Evolutionary conservation across 1,140 invertebrate species (phyloP), one percentile per base, ranked within the genome.

Genomic region (Apis laboriosa): DNA sequence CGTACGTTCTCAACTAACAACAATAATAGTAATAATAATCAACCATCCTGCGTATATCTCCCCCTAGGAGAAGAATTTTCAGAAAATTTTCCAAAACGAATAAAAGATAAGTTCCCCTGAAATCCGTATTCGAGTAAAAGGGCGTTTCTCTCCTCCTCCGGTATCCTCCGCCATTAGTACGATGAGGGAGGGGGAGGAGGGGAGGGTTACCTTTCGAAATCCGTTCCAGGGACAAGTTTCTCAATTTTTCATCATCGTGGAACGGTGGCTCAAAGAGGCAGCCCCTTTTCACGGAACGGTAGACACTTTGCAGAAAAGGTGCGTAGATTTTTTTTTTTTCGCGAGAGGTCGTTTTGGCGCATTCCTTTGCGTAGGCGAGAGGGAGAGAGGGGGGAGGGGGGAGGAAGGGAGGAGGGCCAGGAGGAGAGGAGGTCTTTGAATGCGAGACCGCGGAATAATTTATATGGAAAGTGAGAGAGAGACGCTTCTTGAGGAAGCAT

Each of bases 311-410:
- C 63, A 70, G 64, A 84, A 75, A 43, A 85, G 76, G 84, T 82
- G 86, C 86, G 87, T 79, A 83, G 86, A 88, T 88, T 88, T 89
- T 89, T 88, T 88, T 89, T 89, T 56, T 83, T 87, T 86, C 82
- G 81, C 82, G 75, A 19, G 75, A 19, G 88, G 24, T 85, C 66
- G 75, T 87, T 89, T 89, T 80, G 79, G 74, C 80, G 80, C 71
- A 85, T 84, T 86, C 86, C 74, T 80, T 77, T 63, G 80, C 80
- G 68, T 64, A 58, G 21, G 74, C 43, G 53, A 15, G 72, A 43
- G 75, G 66, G n/a, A 12, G 24, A 28, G 8, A 4, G 24, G 28
- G n/a, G 24, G 24, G n/a, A 13, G 11, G 61, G 13, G 53, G 34
- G 68, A 61, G 55, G 19, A 66, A 49, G 77, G 71, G 71, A 28